Conservation (phyloP, 2,113 vertebrate genomes). For the Mastomys coucha region DNA sequence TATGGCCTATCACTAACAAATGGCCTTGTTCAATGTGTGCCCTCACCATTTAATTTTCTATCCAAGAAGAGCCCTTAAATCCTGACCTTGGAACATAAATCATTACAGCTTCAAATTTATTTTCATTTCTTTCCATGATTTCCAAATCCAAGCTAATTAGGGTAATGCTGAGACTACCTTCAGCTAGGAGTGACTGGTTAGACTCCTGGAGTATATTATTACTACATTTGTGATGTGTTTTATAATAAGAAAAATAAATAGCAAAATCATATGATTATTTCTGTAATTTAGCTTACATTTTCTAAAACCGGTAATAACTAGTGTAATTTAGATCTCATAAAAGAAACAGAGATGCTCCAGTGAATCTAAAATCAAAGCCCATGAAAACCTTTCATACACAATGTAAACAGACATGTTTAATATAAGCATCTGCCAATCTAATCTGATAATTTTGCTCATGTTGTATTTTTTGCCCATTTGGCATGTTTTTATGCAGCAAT, state of each 20-base stretch:
- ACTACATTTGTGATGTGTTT: constrained; percentile 74
- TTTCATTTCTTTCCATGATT: constrained; percentile 41
- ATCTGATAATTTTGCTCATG: constrained; percentile 80
- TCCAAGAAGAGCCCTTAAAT: constrained; percentile 52
- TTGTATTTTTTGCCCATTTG: constrained; percentile 81
- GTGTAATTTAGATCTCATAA: constrained; percentile 84
- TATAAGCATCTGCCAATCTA: constrained; percentile 83
- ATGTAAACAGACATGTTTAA: constrained; percentile 84
- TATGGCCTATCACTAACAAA: not conserved
- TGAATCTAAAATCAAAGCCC: constrained; percentile 82
- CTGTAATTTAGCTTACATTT: constrained; percentile 83
- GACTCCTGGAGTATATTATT: constrained; percentile 73
- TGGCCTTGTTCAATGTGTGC: not conserved
- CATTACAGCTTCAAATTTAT: constrained; percentile 10
- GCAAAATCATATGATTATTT: constrained; percentile 81
- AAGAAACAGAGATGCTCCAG: constrained; percentile 79
- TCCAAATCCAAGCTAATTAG: constrained; percentile 53
- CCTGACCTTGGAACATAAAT: not conserved
- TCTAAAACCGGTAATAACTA: constrained; percentile 84
- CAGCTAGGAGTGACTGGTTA: constrained; percentile 60
- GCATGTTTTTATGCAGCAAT: constrained; percentile 72
- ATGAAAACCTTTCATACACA: constrained; percentile 83
- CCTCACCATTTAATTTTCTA: constrained; percentile 64
- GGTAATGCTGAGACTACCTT: constrained; percentile 66
- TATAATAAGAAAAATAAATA: constrained; percentile 85